Percentiles rank a stretch among this genome's conserved stretches.
Evolutionary conservation across 2,888 invertebrate genomes (phyloP).

Genomic region (Micoletzkya japonica): DNA sequence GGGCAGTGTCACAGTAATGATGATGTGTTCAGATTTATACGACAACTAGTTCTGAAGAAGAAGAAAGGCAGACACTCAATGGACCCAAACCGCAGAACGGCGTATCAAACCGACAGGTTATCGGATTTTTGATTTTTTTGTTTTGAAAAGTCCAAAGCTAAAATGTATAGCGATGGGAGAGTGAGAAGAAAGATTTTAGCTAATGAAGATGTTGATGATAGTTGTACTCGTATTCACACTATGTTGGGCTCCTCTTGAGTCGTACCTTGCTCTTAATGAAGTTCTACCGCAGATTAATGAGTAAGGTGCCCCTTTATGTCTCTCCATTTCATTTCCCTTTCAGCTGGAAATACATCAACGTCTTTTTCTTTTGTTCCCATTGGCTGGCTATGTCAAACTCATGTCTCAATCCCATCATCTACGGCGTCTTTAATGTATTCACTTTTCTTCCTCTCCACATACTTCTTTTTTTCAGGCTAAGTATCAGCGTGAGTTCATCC

Average conservation of each 20-base stretch:
- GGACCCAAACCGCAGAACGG: slow-evolving; percentile 14
- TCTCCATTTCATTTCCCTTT: slow-evolving; percentile 63
- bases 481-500: slow-evolving; percentile 33
- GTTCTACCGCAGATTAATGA: slow-evolving; percentile 44
- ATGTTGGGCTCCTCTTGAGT: slow-evolving; percentile 68
- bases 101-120: slow-evolving; percentile 16
- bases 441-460: neutral
- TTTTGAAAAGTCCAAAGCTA: neutral
- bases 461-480: slow-evolving; percentile 31
- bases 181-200: slow-evolving; percentile 39
- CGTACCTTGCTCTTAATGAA: slow-evolving; percentile 65
- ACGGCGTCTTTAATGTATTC: slow-evolving; percentile 81
- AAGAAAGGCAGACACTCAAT: slow-evolving; percentile 9
- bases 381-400: slow-evolving; percentile 81
- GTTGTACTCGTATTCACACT: slow-evolving; percentile 67
- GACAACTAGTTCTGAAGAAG: neutral
- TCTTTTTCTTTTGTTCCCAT: slow-evolving; percentile 83
- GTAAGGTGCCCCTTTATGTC: neutral
- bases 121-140: neutral
- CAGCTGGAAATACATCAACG: slow-evolving; percentile 81
- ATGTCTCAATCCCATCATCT: slow-evolving; percentile 86
- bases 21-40: slow-evolving; percentile 16
- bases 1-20: neutral
- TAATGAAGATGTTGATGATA: slow-evolving; percentile 63
- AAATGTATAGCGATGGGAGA: neutral